A percentile compares a stretch with the other conserved stretches of the same genome.
phyloP scores from a whole-genome alignment of 2,797 vertebrate species.

The Calcarius lapponicus region DNA sequence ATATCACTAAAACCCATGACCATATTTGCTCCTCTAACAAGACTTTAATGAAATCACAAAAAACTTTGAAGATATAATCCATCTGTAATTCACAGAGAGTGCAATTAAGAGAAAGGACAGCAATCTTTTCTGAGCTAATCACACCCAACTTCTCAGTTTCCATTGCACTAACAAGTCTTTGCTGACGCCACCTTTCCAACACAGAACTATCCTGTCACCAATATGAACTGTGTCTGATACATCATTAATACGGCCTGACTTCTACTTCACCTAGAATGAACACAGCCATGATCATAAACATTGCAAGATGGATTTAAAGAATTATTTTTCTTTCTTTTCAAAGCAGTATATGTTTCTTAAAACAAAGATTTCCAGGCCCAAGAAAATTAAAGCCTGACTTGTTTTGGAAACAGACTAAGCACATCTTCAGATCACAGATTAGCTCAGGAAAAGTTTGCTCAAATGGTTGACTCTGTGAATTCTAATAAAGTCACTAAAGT shows the following conservation, averaged over 20 bases:
- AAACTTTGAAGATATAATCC: not conserved
- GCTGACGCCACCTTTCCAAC: not conserved
- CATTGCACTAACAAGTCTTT: not conserved
- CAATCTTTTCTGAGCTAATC: not conserved
- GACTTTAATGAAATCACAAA: not conserved
- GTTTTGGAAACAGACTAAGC: not conserved
- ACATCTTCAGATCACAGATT: not conserved
- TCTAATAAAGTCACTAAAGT: not conserved
- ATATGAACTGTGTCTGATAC: not conserved
- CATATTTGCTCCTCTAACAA: not conserved
- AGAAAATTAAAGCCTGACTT: not conserved
- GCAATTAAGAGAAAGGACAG: conserved; percentile 4
- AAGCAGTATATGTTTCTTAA: not conserved
- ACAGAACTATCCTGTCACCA: not conserved
- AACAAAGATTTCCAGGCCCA: not conserved
- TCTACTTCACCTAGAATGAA: conserved; percentile 4
- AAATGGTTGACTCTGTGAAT: not conserved
- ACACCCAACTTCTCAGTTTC: not conserved
- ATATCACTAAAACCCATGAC: not conserved
- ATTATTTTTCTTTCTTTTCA: not conserved
- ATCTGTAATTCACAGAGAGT: not conserved
- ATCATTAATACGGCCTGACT: not conserved
- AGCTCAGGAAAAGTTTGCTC: not conserved
- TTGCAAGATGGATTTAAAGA: not conserved
- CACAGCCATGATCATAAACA: not conserved